phyloP scores from a whole-genome alignment of 2,888 invertebrate genomes.

The Chrysopilus asiliformis region DNA sequence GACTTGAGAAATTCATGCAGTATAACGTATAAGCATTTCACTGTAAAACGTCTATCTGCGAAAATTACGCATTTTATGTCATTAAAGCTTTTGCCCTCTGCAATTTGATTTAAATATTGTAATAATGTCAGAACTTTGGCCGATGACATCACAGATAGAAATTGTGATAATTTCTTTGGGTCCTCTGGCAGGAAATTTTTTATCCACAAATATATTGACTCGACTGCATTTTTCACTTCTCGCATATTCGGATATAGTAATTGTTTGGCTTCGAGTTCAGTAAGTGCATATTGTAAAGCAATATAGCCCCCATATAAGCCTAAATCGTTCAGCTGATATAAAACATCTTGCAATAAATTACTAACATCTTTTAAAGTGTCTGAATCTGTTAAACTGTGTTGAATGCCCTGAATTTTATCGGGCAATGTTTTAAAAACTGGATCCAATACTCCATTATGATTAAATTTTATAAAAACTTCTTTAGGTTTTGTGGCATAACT shows the following conservation, averaged over 20 bases:
- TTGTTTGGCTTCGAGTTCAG: conserved; percentile 52
- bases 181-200: no score
- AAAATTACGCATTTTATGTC: neutral
- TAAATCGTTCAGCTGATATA: conserved; percentile 39
- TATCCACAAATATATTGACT: no score
- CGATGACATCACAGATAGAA: no score
- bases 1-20: no score
- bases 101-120: neutral
- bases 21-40: neutral
- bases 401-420: no score
- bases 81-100: neutral
- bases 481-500: conserved; percentile 44
- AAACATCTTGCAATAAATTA: conserved; percentile 39
- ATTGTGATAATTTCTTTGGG: no score
- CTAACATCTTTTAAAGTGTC: no score
- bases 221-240: no score
- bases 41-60: neutral
- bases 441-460: no score
- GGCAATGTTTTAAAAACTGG: no score
- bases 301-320: conserved; percentile 46
- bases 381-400: no score
- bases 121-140: neutral
- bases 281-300: conserved; percentile 43
- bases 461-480: conserved; percentile 30
- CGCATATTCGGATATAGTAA: no score